These are phyloP conservation scores for Lacerta agilis DNA, from an alignment of 2,797 vertebrate genomes.

Conservation along the genomic window DNA sequence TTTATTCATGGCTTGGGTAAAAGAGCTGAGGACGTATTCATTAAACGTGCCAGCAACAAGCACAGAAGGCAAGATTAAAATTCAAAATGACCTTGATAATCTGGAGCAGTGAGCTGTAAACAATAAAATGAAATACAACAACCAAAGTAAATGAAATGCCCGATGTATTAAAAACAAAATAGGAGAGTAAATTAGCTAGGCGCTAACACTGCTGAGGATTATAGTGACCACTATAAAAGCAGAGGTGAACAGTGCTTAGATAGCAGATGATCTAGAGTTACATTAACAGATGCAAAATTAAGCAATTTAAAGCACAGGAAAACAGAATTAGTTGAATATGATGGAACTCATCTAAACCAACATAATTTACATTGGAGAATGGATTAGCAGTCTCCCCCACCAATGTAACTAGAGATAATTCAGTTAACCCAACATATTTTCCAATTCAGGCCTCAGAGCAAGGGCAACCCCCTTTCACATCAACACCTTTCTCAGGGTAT, in stretches of 20 bases:
- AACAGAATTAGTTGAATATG: neutral
- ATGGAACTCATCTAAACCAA: neutral
- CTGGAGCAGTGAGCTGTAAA: neutral
- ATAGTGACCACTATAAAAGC: neutral
- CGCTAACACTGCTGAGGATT: neutral
- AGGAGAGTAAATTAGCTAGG: neutral
- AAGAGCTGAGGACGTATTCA: neutral
- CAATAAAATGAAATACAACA: conserved; percentile 4
- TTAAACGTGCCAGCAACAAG: neutral
- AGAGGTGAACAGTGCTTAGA: neutral
- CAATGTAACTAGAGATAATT: neutral
- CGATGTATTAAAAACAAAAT: neutral
- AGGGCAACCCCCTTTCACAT: neutral
- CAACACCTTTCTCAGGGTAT: neutral
- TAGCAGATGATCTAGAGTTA: neutral
- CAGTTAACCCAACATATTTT: neutral
- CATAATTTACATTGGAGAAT: neutral
- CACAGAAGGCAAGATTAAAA: neutral
- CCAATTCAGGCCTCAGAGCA: too few relatives aligned
- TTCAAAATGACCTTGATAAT: conserved; percentile 13
- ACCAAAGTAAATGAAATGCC: neutral
- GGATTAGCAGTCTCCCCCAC: neutral
- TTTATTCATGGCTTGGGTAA: neutral
- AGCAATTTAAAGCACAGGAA: neutral
- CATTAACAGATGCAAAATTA: neutral